phyloP scores from a whole-genome alignment of 2,113 vertebrate genomes.

The Dipodomys merriami region DNA sequence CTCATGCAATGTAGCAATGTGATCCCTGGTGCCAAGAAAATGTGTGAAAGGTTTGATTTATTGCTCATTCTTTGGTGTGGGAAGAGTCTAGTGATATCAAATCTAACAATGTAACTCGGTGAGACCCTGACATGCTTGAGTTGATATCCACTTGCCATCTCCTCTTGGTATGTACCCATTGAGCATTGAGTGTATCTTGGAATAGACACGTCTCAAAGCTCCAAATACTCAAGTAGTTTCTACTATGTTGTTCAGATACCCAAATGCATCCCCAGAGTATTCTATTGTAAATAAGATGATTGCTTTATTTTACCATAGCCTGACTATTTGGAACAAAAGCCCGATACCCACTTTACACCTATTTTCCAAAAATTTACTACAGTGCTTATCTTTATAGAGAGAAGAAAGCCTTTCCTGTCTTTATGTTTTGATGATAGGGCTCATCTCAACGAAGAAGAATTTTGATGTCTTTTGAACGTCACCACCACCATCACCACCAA shows the following conservation, averaged over 20 bases:
- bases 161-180: not conserved
- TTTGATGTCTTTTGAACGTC: not conserved
- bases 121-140: not conserved
- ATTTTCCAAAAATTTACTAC: not conserved
- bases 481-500: not conserved
- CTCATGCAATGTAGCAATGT: not conserved
- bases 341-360: not conserved
- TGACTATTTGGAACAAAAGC: not conserved
- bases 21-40: not conserved
- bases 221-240: constrained; percentile 17
- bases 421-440: not conserved
- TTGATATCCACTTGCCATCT: not conserved
- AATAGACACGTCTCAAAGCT: not conserved
- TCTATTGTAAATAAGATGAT: not conserved
- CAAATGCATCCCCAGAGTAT: not conserved
- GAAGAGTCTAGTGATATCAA: not conserved
- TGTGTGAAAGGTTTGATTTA: constrained; percentile 18
- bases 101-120: not conserved
- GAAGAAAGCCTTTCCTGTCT: not conserved
- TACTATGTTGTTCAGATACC: not conserved
- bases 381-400: not conserved
- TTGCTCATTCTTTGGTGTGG: constrained; percentile 23
- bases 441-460: not conserved
- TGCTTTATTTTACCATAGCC: not conserved
- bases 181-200: not conserved